Conservation (phyloP, 2,888 invertebrate species). For the Leistus spinibarbis region DNA sequence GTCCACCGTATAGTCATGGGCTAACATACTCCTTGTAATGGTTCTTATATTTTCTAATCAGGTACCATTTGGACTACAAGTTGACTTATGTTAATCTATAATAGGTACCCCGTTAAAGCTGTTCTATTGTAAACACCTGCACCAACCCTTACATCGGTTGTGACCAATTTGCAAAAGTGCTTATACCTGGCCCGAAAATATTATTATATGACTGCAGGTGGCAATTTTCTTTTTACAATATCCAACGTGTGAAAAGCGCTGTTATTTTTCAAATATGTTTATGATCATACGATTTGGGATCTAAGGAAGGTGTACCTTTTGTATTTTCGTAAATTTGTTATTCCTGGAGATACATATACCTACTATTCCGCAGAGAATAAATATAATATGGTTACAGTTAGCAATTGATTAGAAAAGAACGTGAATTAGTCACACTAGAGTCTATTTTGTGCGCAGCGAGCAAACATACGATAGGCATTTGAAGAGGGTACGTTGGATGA, state of each 20-base stretch:
- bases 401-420: not conserved
- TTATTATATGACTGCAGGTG: not conserved
- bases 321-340: not conserved
- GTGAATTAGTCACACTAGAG: not conserved
- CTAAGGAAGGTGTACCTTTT: not conserved
- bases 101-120: not conserved
- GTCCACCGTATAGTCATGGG: too few species aligned
- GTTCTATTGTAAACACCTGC: not conserved
- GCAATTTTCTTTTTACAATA: not conserved
- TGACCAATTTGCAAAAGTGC: not conserved
- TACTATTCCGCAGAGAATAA: not conserved
- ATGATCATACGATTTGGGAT: not conserved
- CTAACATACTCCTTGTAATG: not conserved
- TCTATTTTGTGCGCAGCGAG: not conserved
- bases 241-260: not conserved
- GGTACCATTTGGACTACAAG: not conserved
- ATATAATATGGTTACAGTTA: not conserved
- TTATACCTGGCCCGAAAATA: not conserved
- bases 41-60: not conserved
- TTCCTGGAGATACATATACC: not conserved
- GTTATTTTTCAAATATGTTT: not conserved
- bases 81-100: not conserved
- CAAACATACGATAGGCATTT: not conserved
- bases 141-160: not conserved
- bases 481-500: slow-evolving; percentile 30